Conservation (phyloP, 2,113 vertebrate species). For the Nothobranchius kuhntae region DNA sequence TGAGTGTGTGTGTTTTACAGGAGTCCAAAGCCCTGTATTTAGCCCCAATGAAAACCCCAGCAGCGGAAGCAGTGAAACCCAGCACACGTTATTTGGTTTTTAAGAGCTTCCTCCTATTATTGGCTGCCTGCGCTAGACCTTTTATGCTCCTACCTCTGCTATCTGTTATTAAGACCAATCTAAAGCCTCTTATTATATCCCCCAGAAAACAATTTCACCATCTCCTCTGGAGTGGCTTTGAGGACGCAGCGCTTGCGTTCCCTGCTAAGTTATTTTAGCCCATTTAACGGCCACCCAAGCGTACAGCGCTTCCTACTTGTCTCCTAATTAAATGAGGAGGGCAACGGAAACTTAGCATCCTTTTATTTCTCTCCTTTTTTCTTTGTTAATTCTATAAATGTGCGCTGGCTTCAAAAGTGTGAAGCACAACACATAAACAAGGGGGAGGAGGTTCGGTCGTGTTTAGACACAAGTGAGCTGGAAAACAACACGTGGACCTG, state of each 20-base stretch:
- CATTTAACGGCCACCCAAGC: constrained; percentile 73
- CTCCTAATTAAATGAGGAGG: constrained; percentile 74
- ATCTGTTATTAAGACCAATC: constrained; percentile 79
- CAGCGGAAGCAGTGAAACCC: constrained; percentile 76
- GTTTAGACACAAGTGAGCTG: constrained; percentile 30
- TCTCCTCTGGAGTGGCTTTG: constrained; percentile 69
- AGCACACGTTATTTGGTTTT: constrained; percentile 74
- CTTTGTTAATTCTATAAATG: constrained; percentile 46
- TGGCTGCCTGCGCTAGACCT: constrained; percentile 73
- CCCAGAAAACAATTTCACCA: constrained; percentile 69
- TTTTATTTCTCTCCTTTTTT: constrained; percentile 51
- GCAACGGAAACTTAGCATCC: constrained; percentile 69
- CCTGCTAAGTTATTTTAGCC: constrained; percentile 68
- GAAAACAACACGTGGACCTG: constrained; percentile 34
- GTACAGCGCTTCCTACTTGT: constrained; percentile 66
- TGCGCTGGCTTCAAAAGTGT: constrained; percentile 50
- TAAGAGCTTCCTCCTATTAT: constrained; percentile 78
- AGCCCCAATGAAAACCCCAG: constrained; percentile 70
- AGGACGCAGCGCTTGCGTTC: constrained; percentile 56
- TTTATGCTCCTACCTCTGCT: constrained; percentile 74
- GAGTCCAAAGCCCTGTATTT: constrained; percentile 75
- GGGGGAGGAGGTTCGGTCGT: constrained; percentile 18
- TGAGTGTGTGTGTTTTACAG: constrained; percentile 63
- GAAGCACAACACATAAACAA: constrained; percentile 43
- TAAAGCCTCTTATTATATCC: constrained; percentile 73